phyloP scores from a whole-genome alignment of 2,797 vertebrate species.

The Rhodeus uyekii region DNA sequence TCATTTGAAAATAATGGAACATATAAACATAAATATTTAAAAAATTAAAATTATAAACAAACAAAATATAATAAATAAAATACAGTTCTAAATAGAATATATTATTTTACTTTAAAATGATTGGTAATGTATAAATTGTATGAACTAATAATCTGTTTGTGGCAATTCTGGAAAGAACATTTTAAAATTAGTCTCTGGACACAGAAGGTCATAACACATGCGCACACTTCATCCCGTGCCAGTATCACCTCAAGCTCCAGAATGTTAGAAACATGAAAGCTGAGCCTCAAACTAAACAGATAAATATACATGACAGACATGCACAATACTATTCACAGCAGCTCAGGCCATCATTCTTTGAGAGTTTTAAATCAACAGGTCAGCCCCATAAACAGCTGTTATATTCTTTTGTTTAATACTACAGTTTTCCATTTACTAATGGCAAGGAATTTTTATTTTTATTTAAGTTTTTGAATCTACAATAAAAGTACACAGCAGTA shows the following conservation, averaged over 20 bases:
- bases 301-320: slow-evolving; percentile 47
- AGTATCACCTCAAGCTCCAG: slow-evolving; percentile 7
- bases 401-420: slow-evolving; percentile 6
- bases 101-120: not conserved
- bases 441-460: not conserved
- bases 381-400: slow-evolving; percentile 16
- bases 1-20: not conserved
- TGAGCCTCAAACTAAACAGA: slow-evolving; percentile 36
- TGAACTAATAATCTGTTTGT: not conserved
- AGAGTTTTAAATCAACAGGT: slow-evolving; percentile 41
- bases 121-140: not conserved
- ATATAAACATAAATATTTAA: not conserved
- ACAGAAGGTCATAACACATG: not conserved
- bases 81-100: not conserved
- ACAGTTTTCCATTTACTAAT: not conserved
- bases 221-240: slow-evolving; percentile 44
- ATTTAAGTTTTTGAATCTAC: not conserved
- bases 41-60: not conserved
- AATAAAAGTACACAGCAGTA: not conserved
- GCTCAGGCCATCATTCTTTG: slow-evolving; percentile 31
- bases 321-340: slow-evolving; percentile 32
- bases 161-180: not conserved
- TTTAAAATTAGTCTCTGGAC: not conserved
- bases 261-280: slow-evolving; percentile 53
- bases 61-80: not conserved